These are phyloP conservation scores for Chrysogorgia sp. DNA, from an alignment of 92 coral and sea anemone species.

Conservation along the genomic window DNA sequence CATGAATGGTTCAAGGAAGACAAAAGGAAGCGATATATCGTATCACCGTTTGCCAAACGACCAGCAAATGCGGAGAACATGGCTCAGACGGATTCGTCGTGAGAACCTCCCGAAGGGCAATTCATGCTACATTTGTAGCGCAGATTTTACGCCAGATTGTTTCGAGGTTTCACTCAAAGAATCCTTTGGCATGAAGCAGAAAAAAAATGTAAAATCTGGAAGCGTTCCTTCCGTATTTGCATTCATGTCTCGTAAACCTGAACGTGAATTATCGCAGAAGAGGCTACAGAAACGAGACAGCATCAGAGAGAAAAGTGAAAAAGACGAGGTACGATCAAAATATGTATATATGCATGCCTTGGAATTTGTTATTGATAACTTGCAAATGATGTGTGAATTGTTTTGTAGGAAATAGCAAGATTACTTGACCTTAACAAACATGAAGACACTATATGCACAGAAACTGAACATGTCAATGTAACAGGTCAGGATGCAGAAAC, in stretches of 20 bases:
- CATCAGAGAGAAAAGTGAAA: slow-evolving; percentile 9
- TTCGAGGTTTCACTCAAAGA: slow-evolving; percentile 25
- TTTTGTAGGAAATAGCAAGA: too few species aligned
- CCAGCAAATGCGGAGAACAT: slow-evolving; percentile 36
- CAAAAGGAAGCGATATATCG: slow-evolving; percentile 44
- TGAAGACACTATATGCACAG: too few species aligned
- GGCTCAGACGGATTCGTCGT: slow-evolving; percentile 40
- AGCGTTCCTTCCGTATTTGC: slow-evolving; percentile 46
- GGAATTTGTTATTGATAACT: too few species aligned
- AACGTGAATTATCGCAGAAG: slow-evolving; percentile 20
- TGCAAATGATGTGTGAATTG: too few species aligned
- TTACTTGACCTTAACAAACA: background rate
- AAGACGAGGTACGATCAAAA: slow-evolving; percentile 5
- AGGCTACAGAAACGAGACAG: slow-evolving; percentile 12
- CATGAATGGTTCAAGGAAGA: slow-evolving; percentile 49
- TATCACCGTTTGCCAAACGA: too few species aligned
- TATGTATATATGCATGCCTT: too few species aligned
- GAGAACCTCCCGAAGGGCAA: slow-evolving; percentile 23
- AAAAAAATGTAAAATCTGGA: slow-evolving; percentile 41
- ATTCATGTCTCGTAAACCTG: slow-evolving; percentile 17
- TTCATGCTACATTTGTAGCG: slow-evolving; percentile 53
- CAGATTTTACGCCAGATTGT: slow-evolving; percentile 48
- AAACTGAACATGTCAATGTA: too few species aligned
- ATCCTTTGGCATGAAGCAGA: slow-evolving; percentile 41
- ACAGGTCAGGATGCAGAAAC: background rate